Evolutionary conservation across 2,113 vertebrate genomes (phyloP), one percentile per base, ranked within the genome.

Genomic region (Setophaga petechia): DNA sequence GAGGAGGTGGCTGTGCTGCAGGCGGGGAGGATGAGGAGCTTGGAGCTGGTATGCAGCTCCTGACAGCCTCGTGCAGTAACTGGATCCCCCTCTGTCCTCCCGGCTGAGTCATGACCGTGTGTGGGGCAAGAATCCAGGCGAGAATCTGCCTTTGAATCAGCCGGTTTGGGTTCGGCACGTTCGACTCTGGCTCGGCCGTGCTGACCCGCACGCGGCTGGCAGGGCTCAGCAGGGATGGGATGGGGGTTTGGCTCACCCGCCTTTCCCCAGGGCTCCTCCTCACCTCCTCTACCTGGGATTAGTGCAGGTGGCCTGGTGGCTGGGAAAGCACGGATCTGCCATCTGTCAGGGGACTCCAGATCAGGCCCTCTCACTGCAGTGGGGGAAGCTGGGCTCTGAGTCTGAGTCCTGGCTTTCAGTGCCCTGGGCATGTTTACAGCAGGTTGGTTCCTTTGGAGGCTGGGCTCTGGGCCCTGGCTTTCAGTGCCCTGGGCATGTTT

Each of bases 121-220:
- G 20, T 8, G 78, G 69, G 68, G 44, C 0, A 2, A 13, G 65
- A 24, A 35, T 14, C 25, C 0, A 1, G 27, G 27, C 5, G 51
- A 28, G 27, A 52, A 17, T 52, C 31, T 39, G 43, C 62, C 7
- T 0, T 4, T 4, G 49, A 30, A 11, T 21, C 1, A 0, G 35
- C 20, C 0, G 0, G 35, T 22, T 31, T 0, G 2, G 43, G n/a
- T 37, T 31, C 0, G 13, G 62, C 3, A 11, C 0, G 23, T 11
- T 23, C 8, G 9, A 59, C 43, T 41, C 55, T 1, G 0, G 49
- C 27, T 41, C 51, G 3, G 46, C 33, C 1, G 1, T 0, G 11
- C 72, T 18, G 15, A 17, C 5, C 73, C 0, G 1, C 2, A 9
- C 6, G 2, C 22, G 18, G 4, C 68, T 16, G 0, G 17, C 8